Percentiles rank a stretch among this genome's conserved stretches.
phyloP scores from a whole-genome alignment of 2,888 invertebrate species.

The Pegoplata infirma region DNA sequence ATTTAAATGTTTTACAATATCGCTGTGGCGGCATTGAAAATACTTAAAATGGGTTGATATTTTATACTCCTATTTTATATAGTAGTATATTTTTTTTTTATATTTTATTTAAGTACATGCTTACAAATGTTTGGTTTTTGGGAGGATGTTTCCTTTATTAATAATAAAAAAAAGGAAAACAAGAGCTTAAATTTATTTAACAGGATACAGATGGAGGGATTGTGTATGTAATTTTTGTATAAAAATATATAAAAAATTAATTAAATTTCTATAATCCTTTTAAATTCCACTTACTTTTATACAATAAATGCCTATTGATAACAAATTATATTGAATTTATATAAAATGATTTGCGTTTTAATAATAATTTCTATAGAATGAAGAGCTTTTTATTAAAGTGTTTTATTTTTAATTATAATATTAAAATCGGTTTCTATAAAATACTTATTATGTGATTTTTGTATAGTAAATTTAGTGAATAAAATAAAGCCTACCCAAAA shows the following conservation, averaged over 20 bases:
- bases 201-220: constrained; percentile 21
- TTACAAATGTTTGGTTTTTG: background rate
- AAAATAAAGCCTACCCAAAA: no score
- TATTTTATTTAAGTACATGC: background rate
- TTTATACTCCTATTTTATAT: background rate
- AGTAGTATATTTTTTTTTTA: background rate
- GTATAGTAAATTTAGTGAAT: no score
- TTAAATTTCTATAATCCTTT: constrained; percentile 18
- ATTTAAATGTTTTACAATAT: background rate
- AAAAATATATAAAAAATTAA: constrained; percentile 6
- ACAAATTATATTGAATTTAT: no score
- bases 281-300: background rate
- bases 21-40: background rate
- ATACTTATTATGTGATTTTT: no score
- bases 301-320: background rate
- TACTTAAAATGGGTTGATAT: background rate
- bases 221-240: background rate
- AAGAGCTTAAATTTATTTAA: constrained; percentile 1
- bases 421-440: no score
- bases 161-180: background rate
- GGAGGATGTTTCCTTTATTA: background rate
- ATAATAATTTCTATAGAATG: no score
- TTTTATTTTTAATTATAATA: no score
- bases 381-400: no score
- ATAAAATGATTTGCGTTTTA: no score